Base-by-base conservation (phyloP, 2,797 vertebrate species). In the Lateolabrax maculatus region DNA sequence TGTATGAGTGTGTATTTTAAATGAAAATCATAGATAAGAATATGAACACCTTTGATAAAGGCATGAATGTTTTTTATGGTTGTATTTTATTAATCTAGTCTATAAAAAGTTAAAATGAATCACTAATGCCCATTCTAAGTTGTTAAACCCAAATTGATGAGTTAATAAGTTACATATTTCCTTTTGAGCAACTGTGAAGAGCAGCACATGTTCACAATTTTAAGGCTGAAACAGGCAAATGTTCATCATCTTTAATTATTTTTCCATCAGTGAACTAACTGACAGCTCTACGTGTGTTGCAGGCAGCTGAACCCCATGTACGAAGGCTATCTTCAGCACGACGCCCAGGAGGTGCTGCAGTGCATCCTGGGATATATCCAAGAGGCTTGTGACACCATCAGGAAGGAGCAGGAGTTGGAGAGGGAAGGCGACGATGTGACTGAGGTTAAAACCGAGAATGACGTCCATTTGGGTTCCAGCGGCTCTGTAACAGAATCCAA, bases 221-320 rank as follows among this genome's bases (percentile, higher is more conserved):
- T 11, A 5, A 25, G 36, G 52, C 4, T 15, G 11, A 21, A 39
- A 29, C 18, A 23, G 12, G 19, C 51, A 27, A 4, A 43, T 55
- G 41, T 0, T 34, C 16, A 19, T 6, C 9, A 56, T 34, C 34
- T 3, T 37, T 31, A 13, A 29, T 31, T 34, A 6, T 60, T 69
- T 34, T 58, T 55, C 1, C 11, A 5, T 64, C 8, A 27, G 4
- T 65, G 2, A 71, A 4, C 48, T 57, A 18, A 71, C 9, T 37
- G 5, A 31, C n/a, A 3, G 1, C 5, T 62, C 15, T 58, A 0
- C 21, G 19, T 90, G 41, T 79, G 34, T 71, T 84, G 7, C 90
- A 99, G 98, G 93, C 97, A 97, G 83, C 96, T 99, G 78, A 99
- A 99, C 92, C 97, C 98, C 19, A 99, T 99, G 98, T 99, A 99